Evolutionary conservation across 2,113 vertebrate genomes (phyloP), one percentile per base, ranked within the genome.

Genomic region (Pseudopipra pipra): DNA sequence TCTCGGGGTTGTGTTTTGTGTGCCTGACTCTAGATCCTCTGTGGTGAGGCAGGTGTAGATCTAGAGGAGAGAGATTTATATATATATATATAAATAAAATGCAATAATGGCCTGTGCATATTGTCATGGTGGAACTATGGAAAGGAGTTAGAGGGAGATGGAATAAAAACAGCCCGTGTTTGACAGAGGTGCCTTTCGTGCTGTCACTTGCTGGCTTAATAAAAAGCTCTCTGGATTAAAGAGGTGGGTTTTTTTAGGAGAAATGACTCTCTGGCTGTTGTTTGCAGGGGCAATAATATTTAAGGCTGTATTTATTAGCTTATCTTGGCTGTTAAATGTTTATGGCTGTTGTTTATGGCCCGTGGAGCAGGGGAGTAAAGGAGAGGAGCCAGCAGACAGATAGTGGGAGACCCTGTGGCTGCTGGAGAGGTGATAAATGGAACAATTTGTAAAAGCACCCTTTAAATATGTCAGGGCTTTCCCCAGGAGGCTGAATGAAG

Each of bases 251-350:
- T 59, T 82, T 92, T 74, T 23, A 72, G 51, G 66, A 96, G 55
- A 75, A 90, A 96, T 94, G 8, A 82, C 66, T 89, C 78, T 85
- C 62, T 85, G 4, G 2, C 75, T 96, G 35, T 95, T 95, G 68
- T 93, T 94, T 96, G 93, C 83, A 84, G 93, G 66, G 56, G 33
- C 2, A 62, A 81, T 97, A 94, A 84, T 97, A 97, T 97, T 98
- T 97, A 95, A 54, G 90, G 51, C 79, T 90, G 24, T 97, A 95
- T 98, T 98, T 97, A 97, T 97, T 97, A 97, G 91, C 87, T 97
- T 97, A 97, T 97, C 96, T 97, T 96, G 78, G 93, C 92, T 49
- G 41, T 95, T 97, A 94, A 97, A 93, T 5, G n/a, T 97, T 97
- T 97, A 97, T 96, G 95, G 89, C 88, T 68, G 74, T 95, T 96